phyloP scores from a whole-genome alignment of 2,113 vertebrate species.

The Shinisaurus crocodilurus region DNA sequence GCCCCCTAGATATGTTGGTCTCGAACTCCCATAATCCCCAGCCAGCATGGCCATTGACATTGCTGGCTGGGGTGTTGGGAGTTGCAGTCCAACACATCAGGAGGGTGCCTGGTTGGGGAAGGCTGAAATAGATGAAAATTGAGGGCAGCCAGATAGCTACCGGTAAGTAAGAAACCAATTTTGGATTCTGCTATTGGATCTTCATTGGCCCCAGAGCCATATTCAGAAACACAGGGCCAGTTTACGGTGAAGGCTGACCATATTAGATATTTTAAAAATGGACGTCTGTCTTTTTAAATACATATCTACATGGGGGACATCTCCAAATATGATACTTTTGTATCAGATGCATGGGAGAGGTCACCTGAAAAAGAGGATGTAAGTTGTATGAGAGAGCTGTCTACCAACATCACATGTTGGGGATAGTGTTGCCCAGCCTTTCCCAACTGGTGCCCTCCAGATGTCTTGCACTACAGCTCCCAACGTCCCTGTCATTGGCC shows the following conservation, averaged over 20 bases:
- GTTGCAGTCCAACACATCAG: too few relatives aligned
- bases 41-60: too few relatives aligned
- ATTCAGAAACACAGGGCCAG: too few relatives aligned
- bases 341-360: background rate
- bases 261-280: background rate
- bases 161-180: background rate
- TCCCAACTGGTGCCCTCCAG: too few relatives aligned
- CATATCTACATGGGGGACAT: background rate
- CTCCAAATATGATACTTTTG: background rate
- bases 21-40: too few relatives aligned
- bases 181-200: background rate
- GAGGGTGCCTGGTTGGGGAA: too few relatives aligned
- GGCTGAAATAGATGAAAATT: background rate
- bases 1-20: too few relatives aligned
- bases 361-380: background rate
- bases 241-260: background rate
- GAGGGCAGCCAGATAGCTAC: accelerated
- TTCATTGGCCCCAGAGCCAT: accelerated
- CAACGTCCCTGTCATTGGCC: too few relatives aligned
- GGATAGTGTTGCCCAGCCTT: background rate
- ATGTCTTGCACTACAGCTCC: too few relatives aligned
- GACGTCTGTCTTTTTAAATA: too few relatives aligned
- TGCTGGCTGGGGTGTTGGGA: too few relatives aligned
- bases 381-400: background rate
- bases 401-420: background rate